phyloP scores from a whole-genome alignment of 2,888 invertebrate species.

The Leptopilina drosophilae region DNA sequence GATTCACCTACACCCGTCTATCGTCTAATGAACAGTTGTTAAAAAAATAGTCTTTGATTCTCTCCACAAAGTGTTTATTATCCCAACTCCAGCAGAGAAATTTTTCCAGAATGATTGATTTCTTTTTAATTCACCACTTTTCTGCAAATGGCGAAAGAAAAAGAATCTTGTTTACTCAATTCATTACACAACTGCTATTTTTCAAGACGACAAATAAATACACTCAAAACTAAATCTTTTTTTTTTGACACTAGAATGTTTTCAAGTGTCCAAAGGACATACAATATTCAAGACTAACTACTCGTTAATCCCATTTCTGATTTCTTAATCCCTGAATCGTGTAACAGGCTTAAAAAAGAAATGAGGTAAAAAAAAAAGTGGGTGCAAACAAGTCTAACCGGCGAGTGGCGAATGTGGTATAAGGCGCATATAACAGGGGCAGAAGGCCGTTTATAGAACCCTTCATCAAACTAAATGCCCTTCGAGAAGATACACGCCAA shows the following conservation, averaged over 20 bases:
- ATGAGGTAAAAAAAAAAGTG: constrained; percentile 43
- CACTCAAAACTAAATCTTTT: not conserved
- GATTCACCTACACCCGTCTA: not conserved
- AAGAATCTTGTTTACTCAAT: too few relatives aligned
- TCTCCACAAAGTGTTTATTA: constrained; percentile 2
- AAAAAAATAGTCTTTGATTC: not conserved
- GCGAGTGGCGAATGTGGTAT: constrained; percentile 23
- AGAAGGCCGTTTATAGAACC: constrained; percentile 73
- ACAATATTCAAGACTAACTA: constrained; percentile 6
- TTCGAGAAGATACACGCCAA: constrained; percentile 66
- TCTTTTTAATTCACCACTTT: constrained; percentile 20
- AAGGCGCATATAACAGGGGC: constrained; percentile 24
- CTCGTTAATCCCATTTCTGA: constrained; percentile 37
- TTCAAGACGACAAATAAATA: not conserved
- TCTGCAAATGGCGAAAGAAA: not conserved
- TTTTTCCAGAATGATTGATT: constrained; percentile 23
- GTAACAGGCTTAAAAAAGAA: constrained; percentile 40
- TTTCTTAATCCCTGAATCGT: constrained; percentile 33
- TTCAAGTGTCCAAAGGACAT: constrained; percentile 9
- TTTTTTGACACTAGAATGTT: constrained; percentile 12
- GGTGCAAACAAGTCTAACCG: constrained; percentile 23
- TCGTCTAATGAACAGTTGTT: not conserved
- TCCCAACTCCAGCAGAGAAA: not conserved
- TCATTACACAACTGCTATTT: too few relatives aligned
- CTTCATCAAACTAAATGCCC: constrained; percentile 74